Evolutionary conservation across 2,888 invertebrate species (phyloP).

Genomic region (Cabera pusaria): DNA sequence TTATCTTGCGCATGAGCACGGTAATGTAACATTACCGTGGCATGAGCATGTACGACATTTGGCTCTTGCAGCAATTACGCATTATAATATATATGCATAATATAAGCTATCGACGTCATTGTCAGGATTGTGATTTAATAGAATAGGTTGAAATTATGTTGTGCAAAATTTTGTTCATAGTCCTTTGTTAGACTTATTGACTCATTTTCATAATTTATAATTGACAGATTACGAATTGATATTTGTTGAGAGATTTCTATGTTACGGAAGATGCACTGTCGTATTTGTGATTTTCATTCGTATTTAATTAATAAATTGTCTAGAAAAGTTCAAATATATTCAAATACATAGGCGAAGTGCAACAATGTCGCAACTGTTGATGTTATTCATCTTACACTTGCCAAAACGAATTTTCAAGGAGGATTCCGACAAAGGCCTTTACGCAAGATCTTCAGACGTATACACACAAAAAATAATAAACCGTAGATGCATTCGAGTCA

Average conservation of each 20-base stretch:
- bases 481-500: constrained; percentile 10
- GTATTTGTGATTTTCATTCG: too few species aligned
- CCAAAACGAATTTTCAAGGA: constrained; percentile 20
- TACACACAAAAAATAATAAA: constrained; percentile 11
- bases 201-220: too few species aligned
- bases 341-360: too few species aligned
- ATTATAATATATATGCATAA: too few species aligned
- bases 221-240: too few species aligned
- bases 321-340: too few species aligned
- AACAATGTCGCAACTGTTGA: constrained; percentile 24
- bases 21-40: too few species aligned
- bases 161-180: constrained; percentile 3
- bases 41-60: too few species aligned
- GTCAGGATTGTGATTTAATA: constrained; percentile 9
- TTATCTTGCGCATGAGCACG: constrained; percentile 32
- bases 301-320: too few species aligned
- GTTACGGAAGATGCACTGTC: too few species aligned
- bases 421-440: constrained; percentile 16
- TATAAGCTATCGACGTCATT: constrained; percentile 10
- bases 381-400: constrained; percentile 27
- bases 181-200: too few species aligned
- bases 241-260: too few species aligned
- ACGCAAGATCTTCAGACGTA: constrained; percentile 14
- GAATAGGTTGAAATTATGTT: constrained; percentile 13
- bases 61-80: constrained; percentile 10